phyloP scores from a whole-genome alignment of 2,888 invertebrate species.

The Xanthia icteritia region DNA sequence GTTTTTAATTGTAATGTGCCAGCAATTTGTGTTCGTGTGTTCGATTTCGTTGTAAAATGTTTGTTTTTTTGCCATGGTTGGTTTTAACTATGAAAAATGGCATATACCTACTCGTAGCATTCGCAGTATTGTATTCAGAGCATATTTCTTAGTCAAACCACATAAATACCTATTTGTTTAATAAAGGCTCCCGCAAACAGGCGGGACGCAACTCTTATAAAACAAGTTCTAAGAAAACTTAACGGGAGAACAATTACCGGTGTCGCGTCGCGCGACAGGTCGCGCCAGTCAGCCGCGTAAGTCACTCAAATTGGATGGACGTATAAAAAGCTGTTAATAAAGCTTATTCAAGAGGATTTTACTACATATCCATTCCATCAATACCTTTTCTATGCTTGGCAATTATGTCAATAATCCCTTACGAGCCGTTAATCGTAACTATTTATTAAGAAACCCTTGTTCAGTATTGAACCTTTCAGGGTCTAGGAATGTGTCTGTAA shows the following conservation, averaged over 20 bases:
- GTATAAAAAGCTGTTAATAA: not conserved
- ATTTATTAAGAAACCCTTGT: conserved; percentile 15
- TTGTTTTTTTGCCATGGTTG: not conserved
- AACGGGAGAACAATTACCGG: too few relatives aligned
- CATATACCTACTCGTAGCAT: not conserved
- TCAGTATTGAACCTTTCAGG: not conserved
- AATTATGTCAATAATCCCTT: not conserved
- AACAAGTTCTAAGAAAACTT: too few relatives aligned
- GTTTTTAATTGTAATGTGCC: conserved; percentile 50
- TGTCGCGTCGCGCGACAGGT: too few relatives aligned
- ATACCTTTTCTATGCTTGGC: not conserved
- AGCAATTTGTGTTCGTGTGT: conserved; percentile 48
- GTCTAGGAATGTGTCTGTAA: conserved; percentile 7
- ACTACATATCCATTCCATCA: not conserved
- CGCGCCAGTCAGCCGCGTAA: not conserved
- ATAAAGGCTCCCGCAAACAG: too few relatives aligned
- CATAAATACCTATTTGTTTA: not conserved
- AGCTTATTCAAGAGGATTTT: not conserved
- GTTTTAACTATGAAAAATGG: not conserved
- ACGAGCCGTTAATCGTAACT: conserved; percentile 5
- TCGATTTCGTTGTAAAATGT: conserved; percentile 7
- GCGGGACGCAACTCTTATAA: too few relatives aligned
- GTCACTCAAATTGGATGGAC: not conserved
- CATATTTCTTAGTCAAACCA: not conserved
- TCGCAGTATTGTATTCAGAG: not conserved